Conservation (phyloP, 2,797 vertebrate genomes). For the Mormyrops boulengeri region DNA sequence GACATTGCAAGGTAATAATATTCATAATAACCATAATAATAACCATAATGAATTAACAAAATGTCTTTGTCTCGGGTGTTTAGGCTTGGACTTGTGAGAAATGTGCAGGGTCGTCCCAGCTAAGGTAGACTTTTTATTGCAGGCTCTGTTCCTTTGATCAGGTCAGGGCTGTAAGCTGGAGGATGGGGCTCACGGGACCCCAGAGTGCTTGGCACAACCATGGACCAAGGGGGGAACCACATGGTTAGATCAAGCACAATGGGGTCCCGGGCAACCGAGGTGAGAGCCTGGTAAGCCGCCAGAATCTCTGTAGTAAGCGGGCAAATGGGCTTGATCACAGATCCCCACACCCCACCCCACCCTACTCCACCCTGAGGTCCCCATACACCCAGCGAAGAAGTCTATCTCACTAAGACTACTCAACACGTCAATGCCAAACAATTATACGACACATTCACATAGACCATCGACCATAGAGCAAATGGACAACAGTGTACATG, state of each 20-base stretch:
- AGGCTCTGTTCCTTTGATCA: neutral
- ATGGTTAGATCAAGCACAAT: slow-evolving; percentile 86
- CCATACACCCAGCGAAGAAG: neutral
- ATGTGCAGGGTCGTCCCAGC: neutral
- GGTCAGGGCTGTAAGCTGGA: neutral
- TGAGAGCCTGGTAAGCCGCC: neutral
- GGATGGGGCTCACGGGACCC: slow-evolving; percentile 57
- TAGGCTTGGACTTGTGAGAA: neutral
- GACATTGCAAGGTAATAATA: neutral
- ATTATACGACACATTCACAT: neutral
- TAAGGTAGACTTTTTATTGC: neutral
- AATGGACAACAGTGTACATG: neutral
- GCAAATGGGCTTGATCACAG: neutral
- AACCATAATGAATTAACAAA: neutral
- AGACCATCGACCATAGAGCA: neutral
- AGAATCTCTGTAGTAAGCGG: neutral
- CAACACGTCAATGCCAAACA: neutral
- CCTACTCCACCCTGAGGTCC: neutral
- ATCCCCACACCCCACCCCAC: neutral
- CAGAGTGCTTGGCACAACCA: slow-evolving; percentile 79
- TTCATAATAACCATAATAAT: no score
- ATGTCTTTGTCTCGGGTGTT: neutral
- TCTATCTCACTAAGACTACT: neutral
- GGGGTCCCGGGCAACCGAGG: slow-evolving; percentile 55
- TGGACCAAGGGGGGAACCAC: slow-evolving; percentile 66